Percentiles rank a stretch among this genome's conserved stretches.
phyloP scores from a whole-genome alignment of 2,113 vertebrate genomes.

The Sinocyclocheilus anophthalmus region DNA sequence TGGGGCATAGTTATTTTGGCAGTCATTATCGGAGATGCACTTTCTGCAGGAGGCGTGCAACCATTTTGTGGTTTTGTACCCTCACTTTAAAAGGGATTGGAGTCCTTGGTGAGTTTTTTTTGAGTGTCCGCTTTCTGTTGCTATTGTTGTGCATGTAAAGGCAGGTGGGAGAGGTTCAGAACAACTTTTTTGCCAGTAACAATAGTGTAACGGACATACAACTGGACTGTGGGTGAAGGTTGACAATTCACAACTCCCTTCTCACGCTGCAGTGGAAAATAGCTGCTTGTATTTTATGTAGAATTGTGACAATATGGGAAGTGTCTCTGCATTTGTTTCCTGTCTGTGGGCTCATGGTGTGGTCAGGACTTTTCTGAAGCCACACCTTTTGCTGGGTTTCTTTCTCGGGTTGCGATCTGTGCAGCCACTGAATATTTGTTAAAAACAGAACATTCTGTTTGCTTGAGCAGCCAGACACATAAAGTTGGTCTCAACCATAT shows the following conservation, averaged over 20 bases:
- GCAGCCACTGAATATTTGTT: background rate
- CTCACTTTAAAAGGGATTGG: background rate
- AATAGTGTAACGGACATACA: slow-evolving; percentile 64
- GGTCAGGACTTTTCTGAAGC: background rate
- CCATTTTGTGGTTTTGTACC: slow-evolving; percentile 25
- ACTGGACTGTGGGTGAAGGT: slow-evolving; percentile 54
- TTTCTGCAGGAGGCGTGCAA: background rate
- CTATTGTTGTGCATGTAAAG: slow-evolving; percentile 68
- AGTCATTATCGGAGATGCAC: background rate
- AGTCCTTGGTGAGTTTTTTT: slow-evolving; percentile 1
- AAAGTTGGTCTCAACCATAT: too few species aligned
- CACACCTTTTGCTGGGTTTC: background rate
- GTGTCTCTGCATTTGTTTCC: slow-evolving; percentile 28
- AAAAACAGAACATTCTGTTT: background rate
- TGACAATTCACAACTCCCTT: slow-evolving; percentile 45
- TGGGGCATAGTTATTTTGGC: slow-evolving; percentile 14
- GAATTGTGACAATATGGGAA: slow-evolving; percentile 28
- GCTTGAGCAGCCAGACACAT: too few species aligned
- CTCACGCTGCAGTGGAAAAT: background rate
- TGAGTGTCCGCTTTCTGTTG: slow-evolving; percentile 59
- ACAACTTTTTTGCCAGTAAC: slow-evolving; percentile 62
- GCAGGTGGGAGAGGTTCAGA: slow-evolving; percentile 61
- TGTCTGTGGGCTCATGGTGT: slow-evolving; percentile 23
- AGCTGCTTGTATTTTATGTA: background rate
- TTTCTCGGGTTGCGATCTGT: background rate